Conservation (phyloP, 2,113 vertebrate species). For the Alces alces region DNA sequence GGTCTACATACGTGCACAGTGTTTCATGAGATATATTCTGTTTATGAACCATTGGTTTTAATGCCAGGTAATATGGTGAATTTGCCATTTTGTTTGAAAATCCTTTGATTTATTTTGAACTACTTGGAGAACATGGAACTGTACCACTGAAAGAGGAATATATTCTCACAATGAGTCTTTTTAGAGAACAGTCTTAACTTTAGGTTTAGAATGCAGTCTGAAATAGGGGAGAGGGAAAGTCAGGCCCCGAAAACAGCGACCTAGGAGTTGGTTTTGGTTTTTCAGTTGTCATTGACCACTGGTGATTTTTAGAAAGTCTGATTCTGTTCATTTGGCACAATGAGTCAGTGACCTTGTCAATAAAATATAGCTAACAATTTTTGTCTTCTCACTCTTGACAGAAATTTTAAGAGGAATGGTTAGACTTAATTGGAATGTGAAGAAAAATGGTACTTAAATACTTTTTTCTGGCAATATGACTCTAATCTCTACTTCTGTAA, state of each 20-base stretch:
- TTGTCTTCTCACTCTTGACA: constrained; percentile 7
- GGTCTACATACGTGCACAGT: constrained; percentile 5
- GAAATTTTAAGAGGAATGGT: not conserved
- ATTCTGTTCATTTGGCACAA: not conserved
- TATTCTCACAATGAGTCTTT: not conserved
- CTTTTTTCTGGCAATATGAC: not conserved
- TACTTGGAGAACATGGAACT: not conserved
- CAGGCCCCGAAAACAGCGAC: not conserved
- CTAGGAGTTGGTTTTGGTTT: not conserved
- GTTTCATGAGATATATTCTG: constrained; percentile 40
- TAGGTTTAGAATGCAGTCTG: not conserved
- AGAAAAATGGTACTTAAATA: constrained; percentile 22
- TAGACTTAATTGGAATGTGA: not conserved
- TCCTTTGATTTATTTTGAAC: constrained; percentile 34
- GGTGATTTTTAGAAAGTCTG: not conserved
- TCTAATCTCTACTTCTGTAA: not conserved
- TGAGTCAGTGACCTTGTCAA: not conserved
- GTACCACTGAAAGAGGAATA: not conserved
- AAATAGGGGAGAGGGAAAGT: not conserved
- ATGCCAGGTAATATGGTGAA: not conserved
- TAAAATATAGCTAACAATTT: not conserved
- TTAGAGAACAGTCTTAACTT: not conserved
- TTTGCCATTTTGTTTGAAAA: constrained; percentile 64
- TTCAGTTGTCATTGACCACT: not conserved
- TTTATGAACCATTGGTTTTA: constrained; percentile 34